Evolutionary conservation across 2,113 vertebrate species (phyloP).

Genomic region (Origma solitaria): DNA sequence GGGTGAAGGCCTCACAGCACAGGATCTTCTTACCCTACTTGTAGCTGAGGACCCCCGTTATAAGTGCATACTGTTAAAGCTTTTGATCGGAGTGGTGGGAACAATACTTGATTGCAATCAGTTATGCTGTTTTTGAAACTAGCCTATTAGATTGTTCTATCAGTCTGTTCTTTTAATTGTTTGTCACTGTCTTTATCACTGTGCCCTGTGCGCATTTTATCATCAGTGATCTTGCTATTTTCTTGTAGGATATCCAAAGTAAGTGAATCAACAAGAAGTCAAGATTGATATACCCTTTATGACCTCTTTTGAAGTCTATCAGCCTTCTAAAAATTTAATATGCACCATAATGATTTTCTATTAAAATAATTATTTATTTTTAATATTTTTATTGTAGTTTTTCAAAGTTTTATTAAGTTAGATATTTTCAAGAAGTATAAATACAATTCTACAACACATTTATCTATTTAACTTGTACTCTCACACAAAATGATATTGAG

Average conservation of each 20-base stretch:
- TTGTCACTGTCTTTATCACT: not conserved
- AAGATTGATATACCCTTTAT: not conserved
- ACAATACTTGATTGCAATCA: not conserved
- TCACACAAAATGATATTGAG: not conserved
- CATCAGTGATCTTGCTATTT: not conserved
- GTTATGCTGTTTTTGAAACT: not conserved
- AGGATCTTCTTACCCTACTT: not conserved
- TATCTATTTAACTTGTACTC: not conserved
- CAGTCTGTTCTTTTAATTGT: not conserved
- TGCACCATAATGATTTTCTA: not conserved
- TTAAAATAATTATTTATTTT: not conserved
- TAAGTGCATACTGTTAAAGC: not conserved
- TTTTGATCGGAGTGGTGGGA: not conserved
- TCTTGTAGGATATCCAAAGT: not conserved
- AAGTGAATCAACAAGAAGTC: not conserved
- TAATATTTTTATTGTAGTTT: not conserved
- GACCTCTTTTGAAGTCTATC: not conserved
- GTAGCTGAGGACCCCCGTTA: rapidly evolving
- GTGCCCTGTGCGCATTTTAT: not conserved
- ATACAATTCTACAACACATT: not conserved
- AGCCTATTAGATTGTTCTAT: not conserved
- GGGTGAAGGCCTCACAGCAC: not conserved
- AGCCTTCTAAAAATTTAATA: not conserved
- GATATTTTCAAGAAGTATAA: not conserved
- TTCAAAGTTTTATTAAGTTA: not conserved